Percentiles rank a stretch among this genome's conserved stretches.
phyloP scores from a whole-genome alignment of 2,113 vertebrate species.

The Hydropotes inermis region DNA sequence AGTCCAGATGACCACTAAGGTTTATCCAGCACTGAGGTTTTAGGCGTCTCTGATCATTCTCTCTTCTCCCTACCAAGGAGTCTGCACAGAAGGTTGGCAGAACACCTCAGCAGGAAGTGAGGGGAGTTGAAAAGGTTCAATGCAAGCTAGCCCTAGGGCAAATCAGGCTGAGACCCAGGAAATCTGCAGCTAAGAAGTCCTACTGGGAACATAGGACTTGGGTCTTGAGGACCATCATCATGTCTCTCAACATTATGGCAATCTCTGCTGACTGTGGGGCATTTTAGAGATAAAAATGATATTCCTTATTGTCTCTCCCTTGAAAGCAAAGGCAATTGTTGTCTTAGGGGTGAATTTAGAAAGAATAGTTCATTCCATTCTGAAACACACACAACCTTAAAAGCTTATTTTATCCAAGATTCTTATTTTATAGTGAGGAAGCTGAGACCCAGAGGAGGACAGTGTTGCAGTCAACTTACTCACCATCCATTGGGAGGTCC shows the following conservation, averaged over 20 bases:
- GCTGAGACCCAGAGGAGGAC: neutral
- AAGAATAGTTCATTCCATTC: neutral
- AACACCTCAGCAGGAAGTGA: neutral
- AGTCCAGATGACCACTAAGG: neutral
- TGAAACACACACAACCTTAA: neutral
- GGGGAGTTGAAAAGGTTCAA: too few relatives aligned
- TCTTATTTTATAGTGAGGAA: neutral
- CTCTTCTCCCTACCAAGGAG: neutral
- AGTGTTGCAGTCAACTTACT: neutral
- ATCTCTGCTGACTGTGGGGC: neutral
- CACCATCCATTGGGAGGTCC: neutral
- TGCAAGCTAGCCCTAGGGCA: neutral
- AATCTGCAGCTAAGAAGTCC: neutral
- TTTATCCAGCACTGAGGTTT: neutral
- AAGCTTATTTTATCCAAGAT: neutral
- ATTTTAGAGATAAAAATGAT: neutral
- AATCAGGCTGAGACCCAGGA: neutral
- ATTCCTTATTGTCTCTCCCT: neutral
- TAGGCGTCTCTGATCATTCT: neutral
- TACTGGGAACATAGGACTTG: neutral
- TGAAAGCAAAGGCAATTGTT: neutral
- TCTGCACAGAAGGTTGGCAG: neutral
- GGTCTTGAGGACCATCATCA: too few relatives aligned
- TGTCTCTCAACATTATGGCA: neutral
- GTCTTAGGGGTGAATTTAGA: neutral